Evolutionary conservation across 2,797 vertebrate species (phyloP), one percentile per base, ranked within the genome.

Genomic region (Antennarius maculatus): DNA sequence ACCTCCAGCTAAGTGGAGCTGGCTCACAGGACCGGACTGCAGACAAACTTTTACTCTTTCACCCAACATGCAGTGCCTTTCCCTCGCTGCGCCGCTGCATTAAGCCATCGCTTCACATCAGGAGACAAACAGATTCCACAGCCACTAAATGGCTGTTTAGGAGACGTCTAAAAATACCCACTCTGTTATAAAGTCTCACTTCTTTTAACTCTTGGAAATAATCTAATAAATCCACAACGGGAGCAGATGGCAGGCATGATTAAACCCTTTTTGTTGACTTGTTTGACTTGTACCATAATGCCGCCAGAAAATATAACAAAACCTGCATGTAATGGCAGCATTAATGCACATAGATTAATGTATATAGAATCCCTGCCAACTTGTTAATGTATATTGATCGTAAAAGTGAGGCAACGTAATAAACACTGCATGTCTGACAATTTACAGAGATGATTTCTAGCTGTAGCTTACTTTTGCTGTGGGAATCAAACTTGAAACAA

Each of bases 1-100:
- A 92, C 89, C 90, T 81, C 60, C 9, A 89, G 88, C 83, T 46
- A 78, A 87, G 74, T 73, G 79, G 69, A 50, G 80, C 85, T 73
- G 67, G 84, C 87, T 92, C 88, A 86, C 75, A 82, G 81, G 81
- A 78, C 76, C 65, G 74, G 82, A 79, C 63, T 67, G 78, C 54
- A 60, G 79, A 80, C 71, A 60, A 88, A 86, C 77, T 86, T 84
- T 78, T 60, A 37, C 55, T 75, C 64, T 62, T 68, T 60, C 79
- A 88, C 81, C 87, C 87, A 84, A 46, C 48, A 51, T 13, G 15
- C 62, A 52, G 69, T 10, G 53, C 68, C 49, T 84, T 76, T 69
- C 49, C 3, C 50, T 72, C 23, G 59, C 56, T 53, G 13, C 7
- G 1, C 28, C 60, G 58, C 54, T 13, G 59, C 45, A n/a, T 23